Conservation (phyloP, 2,888 invertebrate genomes). For the Caenorhabditis uteleia region DNA sequence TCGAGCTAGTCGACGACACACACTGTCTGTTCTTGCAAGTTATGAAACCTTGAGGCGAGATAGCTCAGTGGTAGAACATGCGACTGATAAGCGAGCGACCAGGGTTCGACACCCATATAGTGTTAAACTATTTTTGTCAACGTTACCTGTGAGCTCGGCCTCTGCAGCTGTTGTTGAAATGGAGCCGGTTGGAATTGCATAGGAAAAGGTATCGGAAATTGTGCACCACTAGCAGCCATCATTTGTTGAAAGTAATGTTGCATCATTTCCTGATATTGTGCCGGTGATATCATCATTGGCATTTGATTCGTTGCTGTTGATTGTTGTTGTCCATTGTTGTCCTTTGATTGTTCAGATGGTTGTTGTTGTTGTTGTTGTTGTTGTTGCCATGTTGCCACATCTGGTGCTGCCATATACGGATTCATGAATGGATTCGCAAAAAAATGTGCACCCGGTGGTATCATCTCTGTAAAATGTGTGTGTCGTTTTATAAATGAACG, state of each 20-base stretch:
- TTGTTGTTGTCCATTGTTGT: not conserved
- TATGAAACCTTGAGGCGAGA: too few relatives aligned
- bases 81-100: too few relatives aligned
- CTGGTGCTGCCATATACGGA: slow-evolving; percentile 57
- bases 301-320: slow-evolving; percentile 31
- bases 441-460: slow-evolving; percentile 48
- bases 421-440: slow-evolving; percentile 69
- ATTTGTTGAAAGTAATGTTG: slow-evolving; percentile 67
- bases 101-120: too few relatives aligned
- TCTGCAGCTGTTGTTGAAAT: slow-evolving; percentile 27
- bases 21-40: too few relatives aligned
- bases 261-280: slow-evolving; percentile 68
- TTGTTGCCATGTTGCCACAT: not conserved
- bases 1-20: too few relatives aligned
- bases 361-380: slow-evolving; percentile 9
- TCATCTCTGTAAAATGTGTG: slow-evolving; percentile 53
- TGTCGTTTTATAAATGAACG: too few relatives aligned
- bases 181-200: slow-evolving; percentile 41
- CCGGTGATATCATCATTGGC: slow-evolving; percentile 60
- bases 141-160: slow-evolving; percentile 40
- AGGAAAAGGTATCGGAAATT: slow-evolving; percentile 48
- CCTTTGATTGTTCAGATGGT: slow-evolving; percentile 9
- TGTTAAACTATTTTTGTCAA: too few relatives aligned
- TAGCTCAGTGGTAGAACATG: too few relatives aligned
- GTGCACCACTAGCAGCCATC: slow-evolving; percentile 49